These are phyloP conservation scores for Hemaris fuciformis DNA, from an alignment of 2,888 invertebrate genomes.

Conservation along the genomic window DNA sequence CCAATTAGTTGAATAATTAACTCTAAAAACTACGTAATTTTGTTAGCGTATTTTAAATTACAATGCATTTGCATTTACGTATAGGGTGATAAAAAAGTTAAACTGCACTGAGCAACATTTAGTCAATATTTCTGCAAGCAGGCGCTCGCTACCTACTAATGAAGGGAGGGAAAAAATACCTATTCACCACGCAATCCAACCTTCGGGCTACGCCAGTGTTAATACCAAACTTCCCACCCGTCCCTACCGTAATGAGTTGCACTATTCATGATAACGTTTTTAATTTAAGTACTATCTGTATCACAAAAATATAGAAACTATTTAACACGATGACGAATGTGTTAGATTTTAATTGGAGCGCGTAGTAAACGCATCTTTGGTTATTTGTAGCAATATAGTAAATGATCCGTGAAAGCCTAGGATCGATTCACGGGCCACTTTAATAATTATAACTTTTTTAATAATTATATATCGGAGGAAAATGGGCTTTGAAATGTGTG, in stretches of 20 bases:
- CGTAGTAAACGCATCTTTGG: neutral
- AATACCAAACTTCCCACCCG: conserved; percentile 1
- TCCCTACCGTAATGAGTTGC: conserved; percentile 6
- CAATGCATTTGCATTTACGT: neutral
- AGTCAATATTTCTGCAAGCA: neutral
- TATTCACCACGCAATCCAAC: conserved; percentile 26
- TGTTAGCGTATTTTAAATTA: too few relatives aligned
- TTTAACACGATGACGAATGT: neutral
- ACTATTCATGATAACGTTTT: conserved; percentile 15
- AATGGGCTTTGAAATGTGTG: too few relatives aligned
- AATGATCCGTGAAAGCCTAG: too few relatives aligned
- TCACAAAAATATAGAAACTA: neutral
- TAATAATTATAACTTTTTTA: too few relatives aligned
- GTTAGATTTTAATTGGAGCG: neutral
- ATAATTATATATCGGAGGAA: too few relatives aligned
- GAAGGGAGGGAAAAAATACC: conserved; percentile 34
- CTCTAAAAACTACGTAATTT: too few relatives aligned
- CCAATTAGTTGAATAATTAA: too few relatives aligned
- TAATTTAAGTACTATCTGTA: neutral
- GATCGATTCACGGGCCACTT: too few relatives aligned
- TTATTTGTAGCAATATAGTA: too few relatives aligned
- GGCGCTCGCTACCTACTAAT: conserved; percentile 31
- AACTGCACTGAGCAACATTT: neutral
- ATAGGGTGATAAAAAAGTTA: neutral
- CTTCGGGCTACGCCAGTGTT: conserved; percentile 15